Evolutionary conservation across 2,888 invertebrate species (phyloP).

Genomic region (Notodonta ziczac): DNA sequence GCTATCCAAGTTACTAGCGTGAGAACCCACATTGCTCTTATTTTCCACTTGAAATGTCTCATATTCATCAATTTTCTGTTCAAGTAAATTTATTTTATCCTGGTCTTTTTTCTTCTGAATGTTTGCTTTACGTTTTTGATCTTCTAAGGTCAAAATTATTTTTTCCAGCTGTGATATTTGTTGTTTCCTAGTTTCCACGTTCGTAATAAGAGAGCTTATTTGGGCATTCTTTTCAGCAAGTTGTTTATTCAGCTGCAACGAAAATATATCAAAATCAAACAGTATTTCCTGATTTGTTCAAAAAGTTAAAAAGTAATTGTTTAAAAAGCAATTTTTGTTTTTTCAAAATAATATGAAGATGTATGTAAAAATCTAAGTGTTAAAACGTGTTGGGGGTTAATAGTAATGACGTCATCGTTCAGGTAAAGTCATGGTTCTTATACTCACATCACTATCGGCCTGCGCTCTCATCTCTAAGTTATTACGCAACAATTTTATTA

Average conservation of each 20-base stretch:
- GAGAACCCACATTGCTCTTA: conserved; percentile 47
- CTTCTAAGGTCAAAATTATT: conserved; percentile 71
- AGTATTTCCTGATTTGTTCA: too few relatives aligned
- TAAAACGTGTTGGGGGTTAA: too few relatives aligned
- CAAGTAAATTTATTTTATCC: conserved; percentile 56
- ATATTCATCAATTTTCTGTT: conserved; percentile 57
- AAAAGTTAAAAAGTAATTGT: too few relatives aligned
- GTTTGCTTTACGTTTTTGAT: conserved; percentile 56
- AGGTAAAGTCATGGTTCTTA: neutral
- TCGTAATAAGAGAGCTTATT: conserved; percentile 58
- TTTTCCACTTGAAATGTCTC: conserved; percentile 48
- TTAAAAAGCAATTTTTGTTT: neutral
- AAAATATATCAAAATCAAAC: neutral
- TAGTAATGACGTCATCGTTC: too few relatives aligned
- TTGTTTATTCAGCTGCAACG: conserved; percentile 56
- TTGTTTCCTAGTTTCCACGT: conserved; percentile 58
- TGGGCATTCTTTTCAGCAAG: conserved; percentile 65
- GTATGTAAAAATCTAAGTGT: too few relatives aligned
- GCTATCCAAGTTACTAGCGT: conserved; percentile 63
- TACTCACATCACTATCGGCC: conserved; percentile 61
- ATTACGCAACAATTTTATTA: conserved; percentile 62
- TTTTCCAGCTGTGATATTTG: conserved; percentile 68
- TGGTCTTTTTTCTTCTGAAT: conserved; percentile 59
- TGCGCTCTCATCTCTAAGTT: conserved; percentile 64
- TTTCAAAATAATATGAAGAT: too few relatives aligned